A percentile compares a stretch with the other conserved stretches of the same genome.
phyloP scores from a whole-genome alignment of 2,113 vertebrate genomes.

The Laticauda colubrina region DNA sequence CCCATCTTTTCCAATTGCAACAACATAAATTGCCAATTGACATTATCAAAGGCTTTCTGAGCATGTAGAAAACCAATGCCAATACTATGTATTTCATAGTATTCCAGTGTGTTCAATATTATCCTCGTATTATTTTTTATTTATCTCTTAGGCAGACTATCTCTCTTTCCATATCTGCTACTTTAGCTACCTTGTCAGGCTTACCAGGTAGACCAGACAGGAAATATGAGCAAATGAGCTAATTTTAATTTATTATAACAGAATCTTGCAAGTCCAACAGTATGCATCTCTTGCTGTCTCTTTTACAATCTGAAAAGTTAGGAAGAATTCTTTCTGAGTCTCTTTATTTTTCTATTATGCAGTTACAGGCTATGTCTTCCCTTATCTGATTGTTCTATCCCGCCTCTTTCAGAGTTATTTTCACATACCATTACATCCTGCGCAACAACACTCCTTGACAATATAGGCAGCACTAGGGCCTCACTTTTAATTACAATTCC shows the following conservation, averaged over 20 bases:
- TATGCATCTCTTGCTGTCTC: neutral
- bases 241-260: neutral
- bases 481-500: neutral
- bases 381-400: neutral
- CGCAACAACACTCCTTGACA: neutral
- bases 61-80: no score
- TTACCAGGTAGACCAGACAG: neutral
- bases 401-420: neutral
- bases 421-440: neutral
- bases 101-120: no score
- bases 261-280: neutral
- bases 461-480: neutral
- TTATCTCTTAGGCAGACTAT: no score
- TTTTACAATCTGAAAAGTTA: neutral
- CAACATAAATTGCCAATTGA: no score
- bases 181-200: neutral
- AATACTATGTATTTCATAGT: no score
- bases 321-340: neutral
- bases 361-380: neutral
- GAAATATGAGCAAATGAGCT: neutral
- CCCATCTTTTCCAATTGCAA: no score
- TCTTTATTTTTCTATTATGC: neutral
- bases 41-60: no score
- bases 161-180: neutral
- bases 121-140: no score